These are phyloP conservation scores for Pteria penguin DNA, from an alignment of 2,888 invertebrate genomes.

Conservation along the genomic window DNA sequence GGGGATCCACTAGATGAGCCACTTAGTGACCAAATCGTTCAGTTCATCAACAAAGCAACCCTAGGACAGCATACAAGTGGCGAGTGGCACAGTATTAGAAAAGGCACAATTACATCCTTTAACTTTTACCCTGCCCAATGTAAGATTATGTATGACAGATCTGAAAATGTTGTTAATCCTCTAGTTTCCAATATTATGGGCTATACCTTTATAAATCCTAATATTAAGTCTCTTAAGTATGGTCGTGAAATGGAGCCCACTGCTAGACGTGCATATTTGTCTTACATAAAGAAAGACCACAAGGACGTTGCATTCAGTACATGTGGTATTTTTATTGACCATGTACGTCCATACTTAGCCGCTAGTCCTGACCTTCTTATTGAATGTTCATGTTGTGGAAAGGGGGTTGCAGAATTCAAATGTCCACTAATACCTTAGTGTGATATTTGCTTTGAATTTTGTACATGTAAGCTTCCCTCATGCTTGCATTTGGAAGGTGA, in stretches of 20 bases:
- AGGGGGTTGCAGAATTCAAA: slow-evolving; percentile 18
- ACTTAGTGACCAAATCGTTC: background rate
- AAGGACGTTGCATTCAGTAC: background rate
- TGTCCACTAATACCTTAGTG: slow-evolving; percentile 15
- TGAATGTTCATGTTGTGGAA: slow-evolving; percentile 20
- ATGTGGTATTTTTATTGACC: slow-evolving; percentile 18
- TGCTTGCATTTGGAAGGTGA: background rate
- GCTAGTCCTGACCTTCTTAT: slow-evolving; percentile 12
- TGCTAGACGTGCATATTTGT: background rate
- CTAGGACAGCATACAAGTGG: background rate
- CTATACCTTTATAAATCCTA: slow-evolving; percentile 5
- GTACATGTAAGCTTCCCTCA: slow-evolving; percentile 6
- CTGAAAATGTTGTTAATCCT: background rate
- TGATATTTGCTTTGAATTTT: slow-evolving; percentile 6
- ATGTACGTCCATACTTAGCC: background rate
- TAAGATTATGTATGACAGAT: background rate
- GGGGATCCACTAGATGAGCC: background rate
- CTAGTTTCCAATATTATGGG: background rate
- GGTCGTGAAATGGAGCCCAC: slow-evolving; percentile 12
- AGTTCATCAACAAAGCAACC: background rate
- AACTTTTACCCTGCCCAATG: background rate
- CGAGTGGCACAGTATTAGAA: background rate
- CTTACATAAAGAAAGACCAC: background rate
- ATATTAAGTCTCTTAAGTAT: slow-evolving; percentile 18
- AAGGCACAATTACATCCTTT: background rate